Evolutionary conservation across 2,888 invertebrate genomes (phyloP), one percentile per base, ranked within the genome.

Genomic region (Lacanobia wlatinum): DNA sequence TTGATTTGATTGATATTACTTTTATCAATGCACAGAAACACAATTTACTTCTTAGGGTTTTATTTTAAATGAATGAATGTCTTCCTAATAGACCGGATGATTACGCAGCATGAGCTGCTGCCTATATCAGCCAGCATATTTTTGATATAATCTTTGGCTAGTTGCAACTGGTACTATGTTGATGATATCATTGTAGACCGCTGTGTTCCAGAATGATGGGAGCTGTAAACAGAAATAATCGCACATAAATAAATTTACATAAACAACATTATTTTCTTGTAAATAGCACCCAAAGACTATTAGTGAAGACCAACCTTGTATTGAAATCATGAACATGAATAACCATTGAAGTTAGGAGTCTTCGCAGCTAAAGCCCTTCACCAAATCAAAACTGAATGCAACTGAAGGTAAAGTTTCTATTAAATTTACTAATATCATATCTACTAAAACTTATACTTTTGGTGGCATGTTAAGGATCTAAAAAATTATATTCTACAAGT

Each of bases 121-220:
- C 43, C 64, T 50, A 43, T n/a, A 58, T 60, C 48, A 63, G 10
- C 48, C 34, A 53, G 53, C 23, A 16, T 56, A 23, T 58, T 68
- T 60, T 21, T 48, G 34, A n/a, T 62, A 43, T 46, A 18, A 55
- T 53, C 12, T 43, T 67, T 53, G 62, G 38, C 43, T 70, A 38
- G 40, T 62, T 70, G 58, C 23, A 38, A 55, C 43, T 43, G 16
- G 50, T 48, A 62, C n/a, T 18, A 16, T 18, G 28, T 53, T 28
- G 61, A 28, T 28, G 9, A 60, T 67, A 68, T 60, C 80, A 82
- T 82, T 88, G 89, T 56, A 95, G 90, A 18, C 94, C 94, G 63
- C 94, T 92, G 76, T 95, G 94, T 87, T 96, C 95, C 87, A 96
- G 79, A 63, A 96, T 86, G 9, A 94, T 82, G 16, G 96, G 96